A percentile compares a stretch with the other conserved stretches of the same genome.
Evolutionary conservation across 1,140 invertebrate species (phyloP).

Genomic region (Drosophila cardini): DNA sequence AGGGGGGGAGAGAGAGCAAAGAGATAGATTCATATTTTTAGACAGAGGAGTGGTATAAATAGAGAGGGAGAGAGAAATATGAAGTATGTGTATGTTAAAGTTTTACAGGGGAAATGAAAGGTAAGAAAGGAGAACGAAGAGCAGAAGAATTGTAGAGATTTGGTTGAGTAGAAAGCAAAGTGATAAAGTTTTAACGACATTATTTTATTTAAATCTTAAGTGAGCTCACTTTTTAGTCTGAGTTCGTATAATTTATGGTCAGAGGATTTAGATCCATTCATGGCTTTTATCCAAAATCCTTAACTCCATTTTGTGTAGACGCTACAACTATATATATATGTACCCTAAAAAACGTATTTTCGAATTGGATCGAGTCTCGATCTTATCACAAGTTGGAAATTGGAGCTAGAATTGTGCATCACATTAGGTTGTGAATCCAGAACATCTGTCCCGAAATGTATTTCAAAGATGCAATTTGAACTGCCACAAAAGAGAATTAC

Average conservation of each 20-base stretch:
- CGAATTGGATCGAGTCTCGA: not conserved
- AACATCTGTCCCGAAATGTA: slow-evolving; percentile 40
- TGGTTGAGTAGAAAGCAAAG: slow-evolving; percentile 67
- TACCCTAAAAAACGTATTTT: slow-evolving; percentile 6
- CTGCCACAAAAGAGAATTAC: slow-evolving; percentile 58
- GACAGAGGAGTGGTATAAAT: slow-evolving; percentile 10
- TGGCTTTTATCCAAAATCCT: slow-evolving; percentile 26
- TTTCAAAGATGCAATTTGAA: slow-evolving; percentile 51
- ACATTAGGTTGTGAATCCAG: slow-evolving; percentile 40
- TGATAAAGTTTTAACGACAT: slow-evolving; percentile 65
- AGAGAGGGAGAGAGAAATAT: slow-evolving; percentile 48
- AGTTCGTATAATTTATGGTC: slow-evolving; percentile 33
- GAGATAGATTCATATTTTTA: slow-evolving; percentile 46
- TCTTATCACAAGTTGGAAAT: slow-evolving; percentile 12
- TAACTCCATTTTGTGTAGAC: slow-evolving; percentile 14
- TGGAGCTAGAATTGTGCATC: slow-evolving; percentile 15
- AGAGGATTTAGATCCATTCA: slow-evolving; percentile 10
- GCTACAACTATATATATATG: slow-evolving; percentile 1
- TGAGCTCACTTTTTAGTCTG: slow-evolving; percentile 25
- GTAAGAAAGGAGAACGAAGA: not conserved
- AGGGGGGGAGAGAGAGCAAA: slow-evolving; percentile 45
- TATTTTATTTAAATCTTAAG: slow-evolving; percentile 41
- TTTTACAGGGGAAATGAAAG: slow-evolving; percentile 36
- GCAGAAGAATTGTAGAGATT: not conserved
- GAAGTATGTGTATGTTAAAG: slow-evolving; percentile 69